These are phyloP conservation scores for Agriotes lineatus DNA, from an alignment of 2,888 invertebrate genomes.

Conservation along the genomic window DNA sequence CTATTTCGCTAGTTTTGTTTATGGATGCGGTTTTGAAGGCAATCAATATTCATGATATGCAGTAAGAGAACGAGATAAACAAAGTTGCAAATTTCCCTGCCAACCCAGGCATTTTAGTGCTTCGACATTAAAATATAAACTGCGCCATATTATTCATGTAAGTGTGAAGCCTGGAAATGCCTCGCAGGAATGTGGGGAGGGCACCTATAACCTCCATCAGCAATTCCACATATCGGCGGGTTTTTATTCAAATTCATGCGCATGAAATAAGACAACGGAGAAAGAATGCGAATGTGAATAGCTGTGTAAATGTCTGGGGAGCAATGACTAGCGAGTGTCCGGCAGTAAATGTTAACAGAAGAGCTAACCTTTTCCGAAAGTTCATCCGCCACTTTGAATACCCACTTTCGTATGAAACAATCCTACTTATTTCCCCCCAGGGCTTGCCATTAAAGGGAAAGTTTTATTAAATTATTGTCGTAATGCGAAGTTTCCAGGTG, in stretches of 20 bases:
- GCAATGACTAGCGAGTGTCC: slow-evolving; percentile 48
- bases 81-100: slow-evolving; percentile 9
- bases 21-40: slow-evolving; percentile 17
- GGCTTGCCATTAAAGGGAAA: slow-evolving; percentile 45
- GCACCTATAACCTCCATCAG: slow-evolving; percentile 7
- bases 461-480: slow-evolving; percentile 51
- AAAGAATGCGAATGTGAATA: slow-evolving; percentile 33
- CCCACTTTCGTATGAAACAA: slow-evolving; percentile 45
- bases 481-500: slow-evolving; percentile 44
- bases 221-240: slow-evolving; percentile 32
- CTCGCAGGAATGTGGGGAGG: slow-evolving; percentile 7
- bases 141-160: slow-evolving; percentile 22
- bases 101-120: background rate
- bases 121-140: slow-evolving; percentile 15
- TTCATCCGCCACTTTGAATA: slow-evolving; percentile 48
- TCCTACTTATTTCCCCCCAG: slow-evolving; percentile 48
- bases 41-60: slow-evolving; percentile 23
- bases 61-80: slow-evolving; percentile 15
- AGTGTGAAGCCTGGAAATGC: slow-evolving; percentile 1
- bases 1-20: slow-evolving; percentile 10
- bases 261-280: slow-evolving; percentile 43
- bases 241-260: slow-evolving; percentile 44
- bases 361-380: slow-evolving; percentile 49
- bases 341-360: slow-evolving; percentile 49
- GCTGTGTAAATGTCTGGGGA: slow-evolving; percentile 47